These are phyloP conservation scores for Montipora capricornis DNA, from an alignment of 64 coral and sea anemone species.

Conservation along the genomic window DNA sequence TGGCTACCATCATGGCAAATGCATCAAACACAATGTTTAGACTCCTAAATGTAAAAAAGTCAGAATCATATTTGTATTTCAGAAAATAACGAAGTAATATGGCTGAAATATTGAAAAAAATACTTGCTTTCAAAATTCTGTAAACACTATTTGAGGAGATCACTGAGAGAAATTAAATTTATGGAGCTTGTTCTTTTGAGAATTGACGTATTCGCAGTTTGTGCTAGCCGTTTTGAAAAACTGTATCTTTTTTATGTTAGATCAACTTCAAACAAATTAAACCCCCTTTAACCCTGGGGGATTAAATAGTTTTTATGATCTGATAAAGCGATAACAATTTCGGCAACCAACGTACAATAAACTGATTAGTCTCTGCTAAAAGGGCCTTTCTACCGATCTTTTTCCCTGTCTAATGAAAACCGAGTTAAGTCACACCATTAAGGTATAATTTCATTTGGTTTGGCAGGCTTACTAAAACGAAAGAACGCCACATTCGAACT, in stretches of 20 bases:
- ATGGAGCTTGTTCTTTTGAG: background rate
- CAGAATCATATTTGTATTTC: constrained; percentile 25
- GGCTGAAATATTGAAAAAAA: background rate
- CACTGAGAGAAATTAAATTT: background rate
- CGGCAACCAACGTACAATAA: constrained; percentile 18
- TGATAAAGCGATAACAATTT: constrained; percentile 35
- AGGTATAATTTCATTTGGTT: too few species aligned
- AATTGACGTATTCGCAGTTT: constrained; percentile 39
- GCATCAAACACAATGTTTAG: constrained; percentile 42
- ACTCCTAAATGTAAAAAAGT: background rate
- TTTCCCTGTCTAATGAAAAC: background rate
- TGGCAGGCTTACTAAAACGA: background rate
- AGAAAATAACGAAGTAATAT: background rate
- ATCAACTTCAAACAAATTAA: constrained; percentile 88
- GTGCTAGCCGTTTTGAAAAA: background rate
- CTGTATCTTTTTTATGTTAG: constrained; percentile 60
- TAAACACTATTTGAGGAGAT: background rate
- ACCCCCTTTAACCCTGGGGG: constrained; percentile 4
- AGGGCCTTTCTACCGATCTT: too few species aligned
- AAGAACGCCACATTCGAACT: background rate
- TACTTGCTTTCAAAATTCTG: background rate
- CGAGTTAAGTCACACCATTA: background rate
- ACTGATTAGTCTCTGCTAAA: background rate
- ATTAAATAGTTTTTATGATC: constrained; percentile 36
- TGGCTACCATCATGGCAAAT: background rate